A percentile compares a stretch with the other conserved stretches of the same genome.
Conservation (phyloP, 2,113 vertebrate genomes). For the Malurus elegans region DNA sequence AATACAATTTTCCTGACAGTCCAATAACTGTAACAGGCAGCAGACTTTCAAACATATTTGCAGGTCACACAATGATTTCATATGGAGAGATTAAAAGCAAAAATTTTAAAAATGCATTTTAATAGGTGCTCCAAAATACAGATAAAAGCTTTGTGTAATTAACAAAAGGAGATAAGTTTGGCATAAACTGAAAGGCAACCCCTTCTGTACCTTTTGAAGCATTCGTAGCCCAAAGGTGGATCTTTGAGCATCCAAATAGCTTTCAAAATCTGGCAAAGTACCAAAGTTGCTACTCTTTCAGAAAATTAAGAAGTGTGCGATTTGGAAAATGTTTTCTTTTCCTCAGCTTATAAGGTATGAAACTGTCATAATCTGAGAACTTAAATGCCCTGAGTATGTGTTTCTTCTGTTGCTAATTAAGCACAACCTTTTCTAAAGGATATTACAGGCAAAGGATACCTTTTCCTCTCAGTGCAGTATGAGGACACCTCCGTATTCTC, state of each 20-base stretch:
- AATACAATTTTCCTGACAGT: neutral
- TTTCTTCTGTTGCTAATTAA: neutral
- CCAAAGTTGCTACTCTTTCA: neutral
- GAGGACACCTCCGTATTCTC: neutral
- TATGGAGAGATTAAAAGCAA: neutral
- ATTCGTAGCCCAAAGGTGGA: neutral
- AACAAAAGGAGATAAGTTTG: neutral
- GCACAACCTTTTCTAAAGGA: neutral
- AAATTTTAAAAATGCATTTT: neutral
- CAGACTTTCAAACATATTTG: neutral
- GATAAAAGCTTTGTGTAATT: fast-evolving
- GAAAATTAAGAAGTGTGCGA: neutral
- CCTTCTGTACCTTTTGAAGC: neutral
- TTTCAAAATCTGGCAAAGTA: neutral
- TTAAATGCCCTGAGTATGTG: neutral
- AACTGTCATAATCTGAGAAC: neutral
- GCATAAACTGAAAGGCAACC: neutral
- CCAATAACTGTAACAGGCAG: neutral
- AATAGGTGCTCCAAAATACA: neutral
- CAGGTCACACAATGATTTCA: neutral
- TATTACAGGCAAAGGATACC: neutral
- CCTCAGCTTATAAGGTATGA: neutral
- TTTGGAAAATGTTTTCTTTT: neutral
- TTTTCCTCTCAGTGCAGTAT: neutral
- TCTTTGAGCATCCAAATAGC: neutral